These are phyloP conservation scores for Actenoides hombroni DNA, from an alignment of 2,113 vertebrate genomes.

Conservation along the genomic window DNA sequence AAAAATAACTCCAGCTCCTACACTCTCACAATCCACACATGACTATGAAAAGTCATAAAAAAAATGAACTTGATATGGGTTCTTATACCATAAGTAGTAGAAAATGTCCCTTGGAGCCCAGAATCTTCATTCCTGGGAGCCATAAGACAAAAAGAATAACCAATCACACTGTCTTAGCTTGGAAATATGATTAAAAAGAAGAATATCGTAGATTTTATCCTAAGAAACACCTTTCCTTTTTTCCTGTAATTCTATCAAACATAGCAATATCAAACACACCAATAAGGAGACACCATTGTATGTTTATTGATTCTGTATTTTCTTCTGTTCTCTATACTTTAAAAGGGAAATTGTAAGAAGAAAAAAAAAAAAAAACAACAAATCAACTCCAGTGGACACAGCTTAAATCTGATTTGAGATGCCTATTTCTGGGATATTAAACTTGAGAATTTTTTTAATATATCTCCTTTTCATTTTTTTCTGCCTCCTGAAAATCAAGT, in stretches of 20 bases:
- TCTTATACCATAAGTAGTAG: background rate
- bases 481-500: background rate
- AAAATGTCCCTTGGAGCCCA: background rate
- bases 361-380: background rate
- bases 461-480: background rate
- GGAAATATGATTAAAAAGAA: constrained; percentile 11
- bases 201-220: background rate
- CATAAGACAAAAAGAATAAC: background rate
- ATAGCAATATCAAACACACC: background rate
- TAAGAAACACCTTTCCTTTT: background rate
- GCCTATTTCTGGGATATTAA: background rate
- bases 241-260: background rate
- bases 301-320: constrained; percentile 2
- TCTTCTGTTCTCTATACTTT: background rate
- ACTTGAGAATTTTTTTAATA: background rate
- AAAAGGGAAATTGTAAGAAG: background rate
- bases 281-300: background rate
- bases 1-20: constrained; percentile 35
- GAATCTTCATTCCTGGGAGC: background rate
- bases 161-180: background rate
- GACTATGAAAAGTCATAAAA: constrained; percentile 3
- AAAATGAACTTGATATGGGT: constrained; percentile 11
- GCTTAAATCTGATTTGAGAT: constrained; percentile 1
- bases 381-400: background rate
- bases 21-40: constrained; percentile 6